Base-by-base conservation (phyloP, 2,888 invertebrate genomes). In the Oligia strigilis region DNA sequence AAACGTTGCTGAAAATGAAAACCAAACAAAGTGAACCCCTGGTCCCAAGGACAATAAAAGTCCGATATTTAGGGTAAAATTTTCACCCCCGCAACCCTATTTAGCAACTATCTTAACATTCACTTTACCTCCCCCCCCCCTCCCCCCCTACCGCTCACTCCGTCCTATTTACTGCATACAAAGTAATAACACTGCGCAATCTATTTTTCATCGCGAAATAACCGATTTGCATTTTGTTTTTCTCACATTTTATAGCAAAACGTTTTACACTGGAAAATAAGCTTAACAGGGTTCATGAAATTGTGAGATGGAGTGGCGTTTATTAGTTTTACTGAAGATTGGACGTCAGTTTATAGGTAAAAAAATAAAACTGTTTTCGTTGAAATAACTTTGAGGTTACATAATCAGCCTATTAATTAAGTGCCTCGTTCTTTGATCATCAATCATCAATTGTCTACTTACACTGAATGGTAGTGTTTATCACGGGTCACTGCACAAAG, bases 171-270 rank as follows among this genome's bases (percentile, higher is more conserved):
- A 85, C 85, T 87, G 83, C 90, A 84, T 87, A 84, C 82, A 82
- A 87, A 81, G 82, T 83, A 82, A 84, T 88, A 81, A 85, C 84
- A 70, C 64, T 82, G 77, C 82, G 82, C 85, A 88, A 87, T 91
- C 87, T 88, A 88, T 85, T 87, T 88, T 88, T 85, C 88, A 88
- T 87, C 77, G 82, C 46, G 49, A 81, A 83, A 87, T 83, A 88
- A 86, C 73, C 78, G 83, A 85, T 88, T 88, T 78, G 78, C 85
- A 87, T 88, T 87, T 85, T 83, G 75, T 85, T 88, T 88, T 85
- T 84, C 80, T 85, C 80, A 75, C 72, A 60, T 85, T 85, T 80
- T 87, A 78, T 55, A 78, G 75, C 58, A 69, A 73, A 76, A 62
- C 77, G 71, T 77, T 85, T 85, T 82, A 82, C 72, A 73, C 19